phyloP scores from a whole-genome alignment of 2,888 invertebrate genomes.

The Thumatha senex region DNA sequence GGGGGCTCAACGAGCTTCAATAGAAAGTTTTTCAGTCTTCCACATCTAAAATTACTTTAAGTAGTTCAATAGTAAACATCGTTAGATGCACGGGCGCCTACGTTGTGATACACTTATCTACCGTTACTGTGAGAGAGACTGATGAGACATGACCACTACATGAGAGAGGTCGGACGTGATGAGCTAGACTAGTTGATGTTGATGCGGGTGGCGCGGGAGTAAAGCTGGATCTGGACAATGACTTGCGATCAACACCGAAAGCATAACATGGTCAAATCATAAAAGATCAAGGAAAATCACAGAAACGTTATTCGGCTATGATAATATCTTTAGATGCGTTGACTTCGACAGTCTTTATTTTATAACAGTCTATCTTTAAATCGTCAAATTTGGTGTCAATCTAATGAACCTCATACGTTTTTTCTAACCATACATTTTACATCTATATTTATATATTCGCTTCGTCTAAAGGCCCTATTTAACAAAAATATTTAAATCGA shows the following conservation, averaged over 20 bases:
- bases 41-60: slow-evolving; percentile 50
- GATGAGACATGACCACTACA: slow-evolving; percentile 74
- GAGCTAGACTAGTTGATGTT: slow-evolving; percentile 56
- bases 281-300: slow-evolving; percentile 60
- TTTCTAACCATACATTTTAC: slow-evolving; percentile 72
- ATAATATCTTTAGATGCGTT: slow-evolving; percentile 69
- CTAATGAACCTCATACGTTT: slow-evolving; percentile 69
- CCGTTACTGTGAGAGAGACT: slow-evolving; percentile 71
- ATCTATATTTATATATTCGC: slow-evolving; percentile 73
- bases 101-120: slow-evolving; percentile 83
- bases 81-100: slow-evolving; percentile 78
- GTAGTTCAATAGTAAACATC: slow-evolving; percentile 58
- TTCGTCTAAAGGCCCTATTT: slow-evolving; percentile 74
- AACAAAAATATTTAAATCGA: slow-evolving; percentile 79
- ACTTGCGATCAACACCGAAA: slow-evolving; percentile 78
- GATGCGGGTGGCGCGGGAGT: slow-evolving; percentile 71
- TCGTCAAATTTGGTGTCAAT: slow-evolving; percentile 69
- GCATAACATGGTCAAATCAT: slow-evolving; percentile 75
- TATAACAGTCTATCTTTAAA: slow-evolving; percentile 72
- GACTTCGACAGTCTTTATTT: slow-evolving; percentile 77
- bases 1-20: slow-evolving; percentile 52
- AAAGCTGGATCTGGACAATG: slow-evolving; percentile 71
- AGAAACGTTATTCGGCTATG: slow-evolving; percentile 56
- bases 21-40: slow-evolving; percentile 77
- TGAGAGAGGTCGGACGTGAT: slow-evolving; percentile 74